Conservation (phyloP, 2,888 invertebrate genomes). For the Pycnomerus fuliginosus region DNA sequence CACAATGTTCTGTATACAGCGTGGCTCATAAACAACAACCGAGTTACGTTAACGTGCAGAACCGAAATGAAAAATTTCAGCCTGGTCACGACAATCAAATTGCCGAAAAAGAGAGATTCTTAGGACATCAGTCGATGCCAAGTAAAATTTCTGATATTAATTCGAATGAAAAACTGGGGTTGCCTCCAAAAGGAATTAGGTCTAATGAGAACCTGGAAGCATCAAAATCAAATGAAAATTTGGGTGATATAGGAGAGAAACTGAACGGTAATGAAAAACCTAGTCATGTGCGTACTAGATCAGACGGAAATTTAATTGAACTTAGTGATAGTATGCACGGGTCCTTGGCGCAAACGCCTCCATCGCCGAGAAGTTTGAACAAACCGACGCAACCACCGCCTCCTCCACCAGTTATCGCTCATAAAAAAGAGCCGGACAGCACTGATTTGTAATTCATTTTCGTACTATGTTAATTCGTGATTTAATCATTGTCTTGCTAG, state of each 20-base stretch:
- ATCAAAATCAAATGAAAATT: conserved; percentile 31
- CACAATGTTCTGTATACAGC: conserved; percentile 64
- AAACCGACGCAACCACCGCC: conserved; percentile 53
- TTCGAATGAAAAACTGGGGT: conserved; percentile 26
- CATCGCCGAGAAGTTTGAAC: conserved; percentile 45
- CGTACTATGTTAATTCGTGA: conserved; percentile 29
- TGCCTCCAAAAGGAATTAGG: conserved; percentile 26
- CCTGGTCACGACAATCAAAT: conserved; percentile 51
- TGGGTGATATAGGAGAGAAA: conserved; percentile 32
- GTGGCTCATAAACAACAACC: conserved; percentile 73
- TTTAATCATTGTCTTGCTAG: conserved; percentile 12
- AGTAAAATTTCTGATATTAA: conserved; percentile 43
- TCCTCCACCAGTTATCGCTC: conserved; percentile 45
- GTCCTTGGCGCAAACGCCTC: conserved; percentile 37
- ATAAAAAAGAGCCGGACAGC: conserved; percentile 42
- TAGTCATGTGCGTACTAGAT: conserved; percentile 51
- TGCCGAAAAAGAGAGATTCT: conserved; percentile 50
- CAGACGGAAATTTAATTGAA: conserved; percentile 52
- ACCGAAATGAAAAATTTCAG: conserved; percentile 39
- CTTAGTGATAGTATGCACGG: conserved; percentile 25
- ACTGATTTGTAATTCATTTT: conserved; percentile 46
- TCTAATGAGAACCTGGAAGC: conserved; percentile 25
- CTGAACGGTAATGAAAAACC: conserved; percentile 42
- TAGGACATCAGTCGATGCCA: conserved; percentile 41
- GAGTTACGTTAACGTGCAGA: conserved; percentile 51